Evolutionary conservation across 1,140 invertebrate genomes (phyloP).

Genomic region (Philaenus spumarius): DNA sequence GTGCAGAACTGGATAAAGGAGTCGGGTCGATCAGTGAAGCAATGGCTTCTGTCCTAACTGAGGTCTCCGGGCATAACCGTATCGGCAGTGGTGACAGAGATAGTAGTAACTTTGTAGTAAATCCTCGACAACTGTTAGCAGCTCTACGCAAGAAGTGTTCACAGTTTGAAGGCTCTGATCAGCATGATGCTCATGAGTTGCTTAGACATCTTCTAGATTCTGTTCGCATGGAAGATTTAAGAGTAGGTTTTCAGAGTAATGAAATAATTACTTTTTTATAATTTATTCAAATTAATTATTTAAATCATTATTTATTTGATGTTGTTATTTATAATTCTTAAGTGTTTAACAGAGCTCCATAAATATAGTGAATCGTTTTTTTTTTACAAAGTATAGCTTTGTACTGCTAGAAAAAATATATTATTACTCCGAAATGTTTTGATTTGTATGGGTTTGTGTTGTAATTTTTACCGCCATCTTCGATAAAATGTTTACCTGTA

Average conservation of each 20-base stretch:
- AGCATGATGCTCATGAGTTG: conserved; percentile 95
- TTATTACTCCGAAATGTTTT: no score
- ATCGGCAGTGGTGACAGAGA: background rate
- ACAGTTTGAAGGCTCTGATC: conserved; percentile 87
- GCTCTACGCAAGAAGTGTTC: conserved; percentile 68
- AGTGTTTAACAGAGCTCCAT: no score
- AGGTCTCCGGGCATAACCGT: conserved; percentile 30
- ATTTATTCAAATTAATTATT: no score
- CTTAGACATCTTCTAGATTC: conserved; percentile 82
- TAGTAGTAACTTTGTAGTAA: conserved; percentile 47
- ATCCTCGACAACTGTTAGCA: conserved; percentile 63
- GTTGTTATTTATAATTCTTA: no score
- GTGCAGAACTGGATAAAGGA: conserved; percentile 55
- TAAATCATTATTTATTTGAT: no score
- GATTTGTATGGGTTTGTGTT: no score
- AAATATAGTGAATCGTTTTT: no score
- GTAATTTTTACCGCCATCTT: no score
- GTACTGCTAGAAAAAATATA: no score
- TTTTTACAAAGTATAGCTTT: no score
- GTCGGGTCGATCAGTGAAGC: conserved; percentile 62
- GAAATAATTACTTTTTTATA: no score
- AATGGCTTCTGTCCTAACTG: conserved; percentile 51
- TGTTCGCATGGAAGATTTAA: conserved; percentile 58
- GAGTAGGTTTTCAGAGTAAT: conserved; percentile 30
- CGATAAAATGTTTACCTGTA: no score